phyloP scores from a whole-genome alignment of 2,797 vertebrate species.

The Parauchenoglanis ngamensis region DNA sequence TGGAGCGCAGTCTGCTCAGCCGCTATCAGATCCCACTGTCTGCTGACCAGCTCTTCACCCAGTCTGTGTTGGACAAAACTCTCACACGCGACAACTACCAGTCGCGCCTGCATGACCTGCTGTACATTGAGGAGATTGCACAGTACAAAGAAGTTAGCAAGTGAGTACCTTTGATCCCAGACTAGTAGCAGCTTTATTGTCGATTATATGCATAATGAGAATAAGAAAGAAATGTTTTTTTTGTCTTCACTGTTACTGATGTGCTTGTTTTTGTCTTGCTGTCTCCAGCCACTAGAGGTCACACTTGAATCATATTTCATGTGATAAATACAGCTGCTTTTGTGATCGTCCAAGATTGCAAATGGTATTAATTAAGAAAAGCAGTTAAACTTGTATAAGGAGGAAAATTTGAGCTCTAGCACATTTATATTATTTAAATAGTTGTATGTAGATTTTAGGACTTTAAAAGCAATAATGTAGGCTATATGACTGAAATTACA shows the following conservation, averaged over 20 bases:
- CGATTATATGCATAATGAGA: too few relatives aligned
- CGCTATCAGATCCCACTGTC: slow-evolving; percentile 99
- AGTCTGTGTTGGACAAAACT: slow-evolving; percentile 96
- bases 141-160: slow-evolving; percentile 99
- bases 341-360: background rate
- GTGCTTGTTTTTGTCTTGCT: background rate
- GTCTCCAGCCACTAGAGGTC: slow-evolving; percentile 74
- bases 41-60: slow-evolving; percentile 98
- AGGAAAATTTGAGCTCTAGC: background rate
- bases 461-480: background rate
- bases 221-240: background rate
- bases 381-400: background rate
- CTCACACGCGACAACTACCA: slow-evolving; percentile 96
- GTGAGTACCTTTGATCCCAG: slow-evolving; percentile 75
- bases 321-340: background rate
- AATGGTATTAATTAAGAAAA: slow-evolving; percentile 4
- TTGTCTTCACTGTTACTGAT: background rate
- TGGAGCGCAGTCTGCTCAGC: slow-evolving; percentile 93
- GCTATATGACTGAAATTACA: background rate
- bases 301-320: slow-evolving; percentile 56
- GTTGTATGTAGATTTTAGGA: background rate
- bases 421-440: background rate
- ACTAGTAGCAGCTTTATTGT: background rate
- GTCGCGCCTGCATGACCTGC: slow-evolving; percentile 94
- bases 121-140: slow-evolving; percentile 98